Evolutionary conservation across 2,888 invertebrate genomes (phyloP).

Genomic region (Dexiosoma caninum): DNA sequence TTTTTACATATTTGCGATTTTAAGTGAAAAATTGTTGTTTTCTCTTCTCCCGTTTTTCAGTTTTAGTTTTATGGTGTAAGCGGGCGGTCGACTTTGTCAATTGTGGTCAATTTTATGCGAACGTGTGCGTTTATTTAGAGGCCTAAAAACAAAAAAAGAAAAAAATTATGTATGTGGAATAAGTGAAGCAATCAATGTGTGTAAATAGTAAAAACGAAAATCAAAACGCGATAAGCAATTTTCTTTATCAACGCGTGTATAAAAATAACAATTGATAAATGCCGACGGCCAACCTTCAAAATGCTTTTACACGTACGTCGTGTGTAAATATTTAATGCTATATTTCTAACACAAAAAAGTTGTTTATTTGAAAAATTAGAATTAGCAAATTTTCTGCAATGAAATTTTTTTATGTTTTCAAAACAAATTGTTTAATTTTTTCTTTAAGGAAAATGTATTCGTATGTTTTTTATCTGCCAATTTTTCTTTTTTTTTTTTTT

Average conservation of each 20-base stretch:
- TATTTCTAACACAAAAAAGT: too few relatives aligned
- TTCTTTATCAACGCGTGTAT: too few relatives aligned
- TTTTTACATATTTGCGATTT: not conserved
- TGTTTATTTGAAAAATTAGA: too few relatives aligned
- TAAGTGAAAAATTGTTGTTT: slow-evolving; percentile 2
- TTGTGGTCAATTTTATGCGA: slow-evolving; percentile 35
- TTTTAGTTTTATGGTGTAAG: slow-evolving; percentile 53
- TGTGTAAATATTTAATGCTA: too few relatives aligned
- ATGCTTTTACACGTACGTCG: too few relatives aligned
- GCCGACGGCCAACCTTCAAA: not conserved
- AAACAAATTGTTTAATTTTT: too few relatives aligned
- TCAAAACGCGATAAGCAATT: not conserved
- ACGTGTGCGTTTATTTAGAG: not conserved
- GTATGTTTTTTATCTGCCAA: too few relatives aligned
- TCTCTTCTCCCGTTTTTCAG: slow-evolving; percentile 29
- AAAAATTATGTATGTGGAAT: not conserved
- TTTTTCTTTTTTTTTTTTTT: not conserved
- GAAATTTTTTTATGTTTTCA: too few relatives aligned
- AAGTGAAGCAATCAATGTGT: not conserved
- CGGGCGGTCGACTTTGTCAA: slow-evolving; percentile 47
- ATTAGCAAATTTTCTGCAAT: too few relatives aligned
- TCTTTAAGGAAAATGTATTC: too few relatives aligned
- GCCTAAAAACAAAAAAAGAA: not conserved
- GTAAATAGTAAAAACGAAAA: not conserved
- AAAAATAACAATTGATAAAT: not conserved